A percentile compares a stretch with the other conserved stretches of the same genome.
phyloP scores from a whole-genome alignment of 2,888 invertebrate genomes.

The Phyllotreta cruciferae region DNA sequence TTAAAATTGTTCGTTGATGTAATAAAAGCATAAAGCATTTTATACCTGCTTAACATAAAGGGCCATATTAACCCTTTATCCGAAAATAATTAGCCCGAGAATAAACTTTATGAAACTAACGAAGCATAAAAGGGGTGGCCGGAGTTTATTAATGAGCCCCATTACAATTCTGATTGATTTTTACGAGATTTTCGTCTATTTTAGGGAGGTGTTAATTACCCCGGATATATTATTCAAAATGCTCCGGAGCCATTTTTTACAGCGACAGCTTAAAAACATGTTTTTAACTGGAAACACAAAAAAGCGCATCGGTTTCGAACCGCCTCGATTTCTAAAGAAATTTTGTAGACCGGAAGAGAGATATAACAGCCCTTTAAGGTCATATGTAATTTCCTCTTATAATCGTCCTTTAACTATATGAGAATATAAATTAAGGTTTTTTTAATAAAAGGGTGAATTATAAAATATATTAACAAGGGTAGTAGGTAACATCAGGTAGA shows the following conservation, averaged over 20 bases:
- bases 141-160: slow-evolving; percentile 25
- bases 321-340: slow-evolving; percentile 12
- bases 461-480: too few relatives aligned
- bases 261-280: slow-evolving; percentile 15
- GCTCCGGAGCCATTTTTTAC: slow-evolving; percentile 16
- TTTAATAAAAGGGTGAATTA: background rate
- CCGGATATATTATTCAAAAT: slow-evolving; percentile 26
- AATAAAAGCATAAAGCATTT: background rate
- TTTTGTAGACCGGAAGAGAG: slow-evolving; percentile 23
- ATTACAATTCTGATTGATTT: slow-evolving; percentile 29
- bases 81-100: slow-evolving; percentile 9
- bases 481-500: too few relatives aligned
- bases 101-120: slow-evolving; percentile 22
- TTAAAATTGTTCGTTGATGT: too few relatives aligned
- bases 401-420: slow-evolving; percentile 11
- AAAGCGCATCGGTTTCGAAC: slow-evolving; percentile 10
- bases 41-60: background rate
- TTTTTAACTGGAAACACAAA: slow-evolving; percentile 5
- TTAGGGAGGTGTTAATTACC: slow-evolving; percentile 29
- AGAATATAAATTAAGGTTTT: slow-evolving; percentile 21
- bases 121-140: slow-evolving; percentile 26
- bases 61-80: slow-evolving; percentile 13
- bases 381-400: slow-evolving; percentile 27
- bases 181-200: slow-evolving; percentile 28
- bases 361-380: slow-evolving; percentile 24